Evolutionary conservation across 2,888 invertebrate species (phyloP).

Genomic region (Catocala sponsa): DNA sequence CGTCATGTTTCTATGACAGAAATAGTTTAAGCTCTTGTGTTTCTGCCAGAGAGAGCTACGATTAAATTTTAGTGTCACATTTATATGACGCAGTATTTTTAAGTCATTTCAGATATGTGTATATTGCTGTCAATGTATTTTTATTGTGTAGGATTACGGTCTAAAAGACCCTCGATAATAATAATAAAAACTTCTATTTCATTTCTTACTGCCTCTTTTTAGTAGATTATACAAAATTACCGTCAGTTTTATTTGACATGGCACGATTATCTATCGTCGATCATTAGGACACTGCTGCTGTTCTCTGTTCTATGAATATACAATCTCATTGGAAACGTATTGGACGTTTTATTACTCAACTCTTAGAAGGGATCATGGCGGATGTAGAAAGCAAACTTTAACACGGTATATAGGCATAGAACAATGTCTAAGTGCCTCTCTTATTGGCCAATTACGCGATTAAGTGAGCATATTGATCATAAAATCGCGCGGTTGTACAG

Average conservation of each 20-base stretch:
- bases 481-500: no score
- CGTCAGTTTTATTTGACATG: constrained; percentile 13
- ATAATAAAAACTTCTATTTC: neutral
- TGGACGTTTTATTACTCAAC: constrained; percentile 26
- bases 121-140: constrained; percentile 32
- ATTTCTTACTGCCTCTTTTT: neutral
- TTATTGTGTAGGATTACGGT: constrained; percentile 32
- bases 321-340: constrained; percentile 27
- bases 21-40: constrained; percentile 1
- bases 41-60: constrained; percentile 2
- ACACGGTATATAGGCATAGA: neutral
- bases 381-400: neutral
- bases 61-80: constrained; percentile 14
- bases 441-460: neutral
- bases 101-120: constrained; percentile 17
- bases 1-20: constrained; percentile 1
- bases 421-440: no score
- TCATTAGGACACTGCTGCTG: constrained; percentile 6
- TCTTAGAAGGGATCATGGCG: neutral
- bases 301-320: constrained; percentile 16
- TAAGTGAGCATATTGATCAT: no score
- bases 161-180: constrained; percentile 19
- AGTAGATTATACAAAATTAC: neutral
- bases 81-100: constrained; percentile 15
- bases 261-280: constrained; percentile 34